These are phyloP conservation scores for Dicyrtoma fusca DNA, from an alignment of 2,888 invertebrate genomes.

Conservation along the genomic window DNA sequence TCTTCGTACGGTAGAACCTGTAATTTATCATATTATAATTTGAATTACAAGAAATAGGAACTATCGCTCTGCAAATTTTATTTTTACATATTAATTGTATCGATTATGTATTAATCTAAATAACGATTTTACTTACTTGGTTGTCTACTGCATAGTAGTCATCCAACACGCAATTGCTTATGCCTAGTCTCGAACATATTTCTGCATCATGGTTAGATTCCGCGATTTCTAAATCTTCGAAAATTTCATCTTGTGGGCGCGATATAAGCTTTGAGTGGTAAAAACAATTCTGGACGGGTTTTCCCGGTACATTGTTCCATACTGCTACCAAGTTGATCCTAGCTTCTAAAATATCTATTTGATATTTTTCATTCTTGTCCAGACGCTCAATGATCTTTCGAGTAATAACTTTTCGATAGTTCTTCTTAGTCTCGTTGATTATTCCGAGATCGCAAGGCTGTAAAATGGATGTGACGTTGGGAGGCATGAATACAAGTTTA, in stretches of 20 bases:
- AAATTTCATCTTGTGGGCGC: background rate
- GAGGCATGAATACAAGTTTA: constrained; percentile 6
- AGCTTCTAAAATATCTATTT: constrained; percentile 1
- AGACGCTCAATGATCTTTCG: background rate
- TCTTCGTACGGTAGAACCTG: too few relatives aligned
- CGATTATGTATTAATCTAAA: too few relatives aligned
- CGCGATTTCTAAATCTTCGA: too few relatives aligned
- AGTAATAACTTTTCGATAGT: background rate
- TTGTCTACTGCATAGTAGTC: too few relatives aligned
- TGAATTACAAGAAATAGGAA: too few relatives aligned
- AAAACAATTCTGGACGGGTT: constrained; percentile 5
- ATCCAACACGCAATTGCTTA: too few relatives aligned
- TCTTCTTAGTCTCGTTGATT: constrained; percentile 16
- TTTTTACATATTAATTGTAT: too few relatives aligned
- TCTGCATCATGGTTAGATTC: too few relatives aligned
- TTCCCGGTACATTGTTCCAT: background rate
- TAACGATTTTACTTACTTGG: too few relatives aligned
- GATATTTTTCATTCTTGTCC: background rate
- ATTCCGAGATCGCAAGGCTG: constrained; percentile 18
- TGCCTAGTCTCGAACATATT: too few relatives aligned
- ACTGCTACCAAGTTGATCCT: background rate
- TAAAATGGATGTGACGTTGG: background rate
- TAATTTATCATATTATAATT: too few relatives aligned
- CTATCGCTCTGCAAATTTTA: too few relatives aligned
- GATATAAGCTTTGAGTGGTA: background rate